Base-by-base conservation (phyloP, 2,113 vertebrate species). In the Marcusenius ussheri region DNA sequence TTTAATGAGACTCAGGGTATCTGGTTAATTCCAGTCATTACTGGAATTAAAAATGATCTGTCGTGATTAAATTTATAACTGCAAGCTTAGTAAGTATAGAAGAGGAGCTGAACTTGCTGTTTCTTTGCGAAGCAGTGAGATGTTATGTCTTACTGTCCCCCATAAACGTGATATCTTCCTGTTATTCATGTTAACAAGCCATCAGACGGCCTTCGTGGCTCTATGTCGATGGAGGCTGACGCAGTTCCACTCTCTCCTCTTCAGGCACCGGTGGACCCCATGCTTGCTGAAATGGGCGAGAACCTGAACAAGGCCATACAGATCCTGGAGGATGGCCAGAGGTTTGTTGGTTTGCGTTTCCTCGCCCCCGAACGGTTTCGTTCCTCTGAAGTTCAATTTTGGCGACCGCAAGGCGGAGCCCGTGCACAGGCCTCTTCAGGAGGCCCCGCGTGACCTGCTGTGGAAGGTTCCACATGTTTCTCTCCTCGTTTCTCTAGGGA, bases 301-400 rank as follows among this genome's bases (percentile, higher is more conserved):
- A 98, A 98, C 93, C 95, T 99, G 93, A 97, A 96, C 2, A 97
- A 99, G 91, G 98, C 97, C 47, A 97, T 99, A 97, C 97, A 95
- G 94, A 97, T 99, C 93, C 94, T 99, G 46, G 97, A 96, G 92
- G 96, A 97, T 56, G 95, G 95, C 91, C 96, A 96, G 90, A 96
- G 96, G 98, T 99, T 90, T 93, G 93, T 85, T 49, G 35, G 1
- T 66, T 31, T 77, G 24, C 31, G 9, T 47, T 51, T 46, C 11
- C 13, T 50, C 3, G 62, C 46, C 11, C 47, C 47, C 17, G 46
- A 31, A 50, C 3, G 1, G 9, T 27, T 0, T 31, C 31, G 62
- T 13, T 70, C 27, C 10, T 70, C 3, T 27, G 62, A 31, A 31
- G n/a, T 62, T 9, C 24, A 8, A n/a, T 62, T 62, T 62, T 62